phyloP scores from a whole-genome alignment of 2,888 invertebrate genomes.

The Sturmia bella region DNA sequence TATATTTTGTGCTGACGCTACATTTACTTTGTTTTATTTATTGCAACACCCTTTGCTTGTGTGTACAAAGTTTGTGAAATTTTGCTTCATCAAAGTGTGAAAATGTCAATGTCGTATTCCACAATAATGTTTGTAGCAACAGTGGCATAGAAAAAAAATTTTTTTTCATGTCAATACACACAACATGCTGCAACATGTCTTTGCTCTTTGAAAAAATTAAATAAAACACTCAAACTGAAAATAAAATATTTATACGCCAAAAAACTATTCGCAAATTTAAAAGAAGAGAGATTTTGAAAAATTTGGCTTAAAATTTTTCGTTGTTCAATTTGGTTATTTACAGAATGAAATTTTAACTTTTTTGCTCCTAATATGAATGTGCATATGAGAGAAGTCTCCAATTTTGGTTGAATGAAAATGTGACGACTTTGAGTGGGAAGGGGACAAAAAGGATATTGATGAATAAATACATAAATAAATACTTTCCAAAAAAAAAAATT shows the following conservation, averaged over 20 bases:
- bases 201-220: conserved; percentile 35
- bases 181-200: conserved; percentile 57
- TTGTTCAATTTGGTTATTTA: conserved; percentile 12
- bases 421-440: too few relatives aligned
- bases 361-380: background rate
- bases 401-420: too few relatives aligned
- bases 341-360: background rate
- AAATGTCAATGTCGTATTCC: conserved; percentile 78
- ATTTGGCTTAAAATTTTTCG: background rate
- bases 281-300: background rate
- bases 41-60: background rate
- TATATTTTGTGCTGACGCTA: too few relatives aligned
- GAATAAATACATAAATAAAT: too few relatives aligned
- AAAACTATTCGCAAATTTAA: conserved; percentile 19
- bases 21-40: too few relatives aligned
- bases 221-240: background rate
- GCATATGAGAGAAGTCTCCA: too few relatives aligned
- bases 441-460: too few relatives aligned
- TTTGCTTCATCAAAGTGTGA: conserved; percentile 78
- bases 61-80: conserved; percentile 7
- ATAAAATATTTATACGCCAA: conserved; percentile 58
- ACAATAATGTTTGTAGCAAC: conserved; percentile 35
- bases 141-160: conserved; percentile 7
- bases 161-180: conserved; percentile 51
- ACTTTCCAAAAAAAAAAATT: too few relatives aligned